phyloP scores from a whole-genome alignment of 2,797 vertebrate genomes.

The Menidia menidia region DNA sequence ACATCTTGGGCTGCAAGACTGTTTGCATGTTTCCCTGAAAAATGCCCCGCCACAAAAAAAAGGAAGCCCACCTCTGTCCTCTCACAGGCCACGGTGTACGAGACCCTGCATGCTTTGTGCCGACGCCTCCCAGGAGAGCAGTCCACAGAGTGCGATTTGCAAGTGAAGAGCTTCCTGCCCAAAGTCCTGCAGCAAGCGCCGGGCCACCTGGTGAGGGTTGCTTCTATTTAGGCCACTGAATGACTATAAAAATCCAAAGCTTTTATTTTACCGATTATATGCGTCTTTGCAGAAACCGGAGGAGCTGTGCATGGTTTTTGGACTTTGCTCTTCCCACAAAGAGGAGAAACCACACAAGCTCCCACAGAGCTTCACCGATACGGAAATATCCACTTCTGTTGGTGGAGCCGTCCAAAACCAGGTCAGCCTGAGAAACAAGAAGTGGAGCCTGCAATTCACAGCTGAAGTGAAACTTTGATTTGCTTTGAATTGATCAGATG shows the following conservation, averaged over 20 bases:
- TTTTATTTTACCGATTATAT: neutral
- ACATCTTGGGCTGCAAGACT: neutral
- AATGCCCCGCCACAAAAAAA: neutral
- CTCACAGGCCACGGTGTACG: constrained; percentile 60
- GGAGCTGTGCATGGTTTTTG: constrained; percentile 70
- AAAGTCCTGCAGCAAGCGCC: constrained; percentile 66
- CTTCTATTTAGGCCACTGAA: neutral
- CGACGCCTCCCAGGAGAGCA: constrained; percentile 49
- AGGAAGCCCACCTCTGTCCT: neutral
- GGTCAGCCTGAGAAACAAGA: constrained; percentile 44
- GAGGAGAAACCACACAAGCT: constrained; percentile 39
- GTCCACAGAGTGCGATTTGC: constrained; percentile 55
- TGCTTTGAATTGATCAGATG: neutral
- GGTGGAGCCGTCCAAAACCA: constrained; percentile 15
- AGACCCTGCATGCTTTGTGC: constrained; percentile 63
- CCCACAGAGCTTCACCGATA: neutral
- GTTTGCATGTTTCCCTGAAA: neutral
- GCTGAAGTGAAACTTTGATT: constrained; percentile 27
- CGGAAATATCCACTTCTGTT: constrained; percentile 17
- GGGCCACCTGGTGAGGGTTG: constrained; percentile 54
- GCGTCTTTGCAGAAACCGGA: constrained; percentile 62
- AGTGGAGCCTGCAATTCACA: neutral
- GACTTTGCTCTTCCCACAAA: constrained; percentile 67
- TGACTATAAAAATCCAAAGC: too few relatives aligned
- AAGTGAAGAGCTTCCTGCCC: constrained; percentile 64